These are phyloP conservation scores for Eubucco bourcierii DNA, from an alignment of 2,113 vertebrate species.

Conservation along the genomic window DNA sequence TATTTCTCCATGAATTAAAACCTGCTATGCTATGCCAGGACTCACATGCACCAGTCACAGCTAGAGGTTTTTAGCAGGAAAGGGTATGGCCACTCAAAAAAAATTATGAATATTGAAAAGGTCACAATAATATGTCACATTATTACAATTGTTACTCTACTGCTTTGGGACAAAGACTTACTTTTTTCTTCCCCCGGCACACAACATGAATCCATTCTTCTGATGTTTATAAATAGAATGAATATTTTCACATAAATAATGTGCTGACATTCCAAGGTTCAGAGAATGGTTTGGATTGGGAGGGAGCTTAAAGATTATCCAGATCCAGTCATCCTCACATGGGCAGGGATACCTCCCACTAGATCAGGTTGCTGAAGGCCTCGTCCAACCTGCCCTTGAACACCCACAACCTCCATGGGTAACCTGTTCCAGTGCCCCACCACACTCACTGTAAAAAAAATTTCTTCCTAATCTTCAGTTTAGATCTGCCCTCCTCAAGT, in stretches of 20 bases:
- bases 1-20: neutral
- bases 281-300: neutral
- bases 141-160: neutral
- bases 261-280: neutral
- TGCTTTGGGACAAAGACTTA: neutral
- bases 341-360: too few species aligned
- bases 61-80: neutral
- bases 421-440: too few species aligned
- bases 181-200: neutral
- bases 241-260: neutral
- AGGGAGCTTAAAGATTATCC: too few species aligned
- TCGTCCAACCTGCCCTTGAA: too few species aligned
- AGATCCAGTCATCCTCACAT: too few species aligned
- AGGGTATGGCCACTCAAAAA: neutral
- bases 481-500: too few species aligned
- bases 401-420: too few species aligned
- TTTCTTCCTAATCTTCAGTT: too few species aligned
- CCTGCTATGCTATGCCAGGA: neutral
- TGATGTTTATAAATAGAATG: neutral
- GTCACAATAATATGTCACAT: neutral
- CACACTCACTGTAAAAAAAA: too few species aligned
- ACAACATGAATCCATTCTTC: neutral
- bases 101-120: neutral
- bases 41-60: neutral
- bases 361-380: too few species aligned